phyloP scores from a whole-genome alignment of 2,113 vertebrate genomes.

The Colinus virginianus region DNA sequence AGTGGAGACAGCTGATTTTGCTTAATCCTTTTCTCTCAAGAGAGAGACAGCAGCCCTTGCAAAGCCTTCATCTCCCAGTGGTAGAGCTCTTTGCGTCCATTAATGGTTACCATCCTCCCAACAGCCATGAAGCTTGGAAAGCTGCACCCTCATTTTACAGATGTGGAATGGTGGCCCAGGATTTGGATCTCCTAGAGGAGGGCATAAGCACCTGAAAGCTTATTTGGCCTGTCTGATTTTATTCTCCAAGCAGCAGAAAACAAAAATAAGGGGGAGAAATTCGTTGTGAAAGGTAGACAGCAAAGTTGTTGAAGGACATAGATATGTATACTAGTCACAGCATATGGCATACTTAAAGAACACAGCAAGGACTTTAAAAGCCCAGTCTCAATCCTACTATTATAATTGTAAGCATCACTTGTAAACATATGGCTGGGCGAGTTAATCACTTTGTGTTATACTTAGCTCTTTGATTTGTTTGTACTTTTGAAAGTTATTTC shows the following conservation, averaged over 20 bases:
- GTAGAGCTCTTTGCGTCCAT: background rate
- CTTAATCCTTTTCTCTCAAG: constrained; percentile 15
- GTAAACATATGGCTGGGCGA: background rate
- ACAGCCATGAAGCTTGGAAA: background rate
- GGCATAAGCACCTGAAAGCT: background rate
- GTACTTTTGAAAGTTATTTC: background rate
- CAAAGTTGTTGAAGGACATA: background rate
- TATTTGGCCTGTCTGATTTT: background rate
- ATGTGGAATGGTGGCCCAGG: background rate
- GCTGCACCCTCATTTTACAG: background rate
- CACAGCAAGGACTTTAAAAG: background rate
- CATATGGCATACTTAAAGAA: background rate
- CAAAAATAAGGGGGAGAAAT: background rate
- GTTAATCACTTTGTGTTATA: background rate
- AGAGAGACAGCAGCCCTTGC: background rate
- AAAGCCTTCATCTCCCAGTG: background rate
- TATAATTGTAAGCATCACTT: background rate
- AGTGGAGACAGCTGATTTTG: background rate
- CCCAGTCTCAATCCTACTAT: background rate
- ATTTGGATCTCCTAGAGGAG: background rate
- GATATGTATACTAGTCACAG: background rate
- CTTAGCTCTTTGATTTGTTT: background rate
- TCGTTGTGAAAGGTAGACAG: background rate
- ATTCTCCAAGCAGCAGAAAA: background rate
- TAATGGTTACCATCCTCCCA: background rate